Evolutionary conservation across 2,797 vertebrate genomes (phyloP).

Genomic region (Pipistrellus kuhlii): DNA sequence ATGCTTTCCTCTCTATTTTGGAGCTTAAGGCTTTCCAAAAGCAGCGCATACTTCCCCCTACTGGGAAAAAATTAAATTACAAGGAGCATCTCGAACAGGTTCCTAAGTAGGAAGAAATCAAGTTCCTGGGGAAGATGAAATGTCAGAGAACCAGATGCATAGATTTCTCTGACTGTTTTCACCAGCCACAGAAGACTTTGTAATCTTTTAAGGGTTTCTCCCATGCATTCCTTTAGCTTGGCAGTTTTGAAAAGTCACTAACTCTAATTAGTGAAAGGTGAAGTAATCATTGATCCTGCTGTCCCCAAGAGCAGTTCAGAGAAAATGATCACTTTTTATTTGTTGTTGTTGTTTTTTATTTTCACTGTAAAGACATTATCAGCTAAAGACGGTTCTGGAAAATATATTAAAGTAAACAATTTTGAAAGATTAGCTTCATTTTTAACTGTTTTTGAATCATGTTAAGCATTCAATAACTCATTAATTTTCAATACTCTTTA

Average conservation of each 20-base stretch:
- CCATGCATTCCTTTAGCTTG: not conserved
- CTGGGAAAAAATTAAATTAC: conserved; percentile 88
- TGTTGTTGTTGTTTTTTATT: not conserved
- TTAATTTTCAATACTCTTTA: conserved; percentile 4
- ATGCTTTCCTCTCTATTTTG: conserved; percentile 39
- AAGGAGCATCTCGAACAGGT: conserved; percentile 62
- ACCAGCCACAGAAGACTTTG: not conserved
- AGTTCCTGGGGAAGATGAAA: conserved; percentile 58
- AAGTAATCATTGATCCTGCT: conserved; percentile 28
- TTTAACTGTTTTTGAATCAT: conserved; percentile 43
- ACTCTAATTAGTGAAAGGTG: conserved; percentile 47
- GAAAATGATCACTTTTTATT: conserved; percentile 13
- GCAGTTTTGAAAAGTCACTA: conserved; percentile 33
- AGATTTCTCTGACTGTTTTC: conserved; percentile 14
- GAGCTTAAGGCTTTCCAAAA: conserved; percentile 54
- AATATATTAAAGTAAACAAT: not conserved
- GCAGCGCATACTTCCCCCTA: conserved; percentile 87
- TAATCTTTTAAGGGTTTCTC: not conserved
- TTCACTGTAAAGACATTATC: conserved; percentile 10
- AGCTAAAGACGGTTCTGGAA: conserved; percentile 7
- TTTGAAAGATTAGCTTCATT: not conserved
- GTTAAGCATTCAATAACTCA: conserved; percentile 22
- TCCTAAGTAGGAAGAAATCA: conserved; percentile 50
- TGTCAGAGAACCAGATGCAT: conserved; percentile 39
- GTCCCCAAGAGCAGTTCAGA: conserved; percentile 58